Evolutionary conservation across 1,140 invertebrate genomes (phyloP).

Genomic region (Tigriopus japonicus): DNA sequence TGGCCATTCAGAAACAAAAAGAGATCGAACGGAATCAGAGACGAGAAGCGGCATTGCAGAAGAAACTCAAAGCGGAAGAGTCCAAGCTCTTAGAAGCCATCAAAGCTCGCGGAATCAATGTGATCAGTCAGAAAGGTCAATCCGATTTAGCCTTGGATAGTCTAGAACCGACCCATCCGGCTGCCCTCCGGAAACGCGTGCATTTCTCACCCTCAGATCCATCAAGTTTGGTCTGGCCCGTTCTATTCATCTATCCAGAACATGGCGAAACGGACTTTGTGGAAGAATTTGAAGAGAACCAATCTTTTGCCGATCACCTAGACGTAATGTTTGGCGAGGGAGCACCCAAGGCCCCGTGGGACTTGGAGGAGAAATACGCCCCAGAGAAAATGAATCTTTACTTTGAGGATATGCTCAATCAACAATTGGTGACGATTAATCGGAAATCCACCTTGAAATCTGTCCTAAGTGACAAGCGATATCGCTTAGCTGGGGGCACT

Average conservation of each 20-base stretch:
- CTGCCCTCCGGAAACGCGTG: constrained; percentile 26
- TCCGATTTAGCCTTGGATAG: constrained; percentile 23
- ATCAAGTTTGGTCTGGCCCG: constrained; percentile 53
- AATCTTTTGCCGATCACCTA: constrained; percentile 50
- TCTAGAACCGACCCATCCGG: constrained; percentile 40
- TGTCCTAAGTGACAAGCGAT: constrained; percentile 39
- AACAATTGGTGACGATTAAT: constrained; percentile 40
- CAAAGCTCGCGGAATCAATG: constrained; percentile 29
- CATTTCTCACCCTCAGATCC: constrained; percentile 34
- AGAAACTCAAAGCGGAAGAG: constrained; percentile 36
- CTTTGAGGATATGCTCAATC: constrained; percentile 49
- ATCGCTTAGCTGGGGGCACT: constrained; percentile 29
- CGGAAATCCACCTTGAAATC: constrained; percentile 37
- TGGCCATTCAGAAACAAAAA: constrained; percentile 34
- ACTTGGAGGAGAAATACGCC: constrained; percentile 45
- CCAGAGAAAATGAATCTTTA: constrained; percentile 47
- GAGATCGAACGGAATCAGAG: constrained; percentile 25
- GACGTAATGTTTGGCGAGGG: constrained; percentile 41
- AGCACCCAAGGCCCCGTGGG: constrained; percentile 44
- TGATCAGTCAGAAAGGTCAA: constrained; percentile 22
- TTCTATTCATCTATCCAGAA: constrained; percentile 65
- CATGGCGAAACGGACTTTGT: constrained; percentile 47
- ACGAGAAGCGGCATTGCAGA: constrained; percentile 24
- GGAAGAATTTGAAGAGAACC: constrained; percentile 47
- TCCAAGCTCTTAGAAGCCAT: constrained; percentile 35